Conservation (phyloP, 2,113 vertebrate species). For the Ceratotherium simum region DNA sequence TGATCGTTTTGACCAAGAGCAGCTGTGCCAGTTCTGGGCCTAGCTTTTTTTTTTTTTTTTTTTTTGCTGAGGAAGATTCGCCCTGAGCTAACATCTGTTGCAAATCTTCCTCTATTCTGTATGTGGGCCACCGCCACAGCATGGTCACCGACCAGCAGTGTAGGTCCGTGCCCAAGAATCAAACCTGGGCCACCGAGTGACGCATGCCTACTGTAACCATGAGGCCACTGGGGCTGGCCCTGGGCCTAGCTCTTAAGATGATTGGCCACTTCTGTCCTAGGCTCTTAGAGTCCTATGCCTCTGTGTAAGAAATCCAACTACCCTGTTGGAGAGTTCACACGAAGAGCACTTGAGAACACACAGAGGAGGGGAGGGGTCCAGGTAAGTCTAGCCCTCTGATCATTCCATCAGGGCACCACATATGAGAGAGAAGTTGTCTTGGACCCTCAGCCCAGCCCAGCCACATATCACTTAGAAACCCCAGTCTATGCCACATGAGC, state of each 20-base stretch:
- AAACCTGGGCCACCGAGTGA: too few relatives aligned
- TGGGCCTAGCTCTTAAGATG: neutral
- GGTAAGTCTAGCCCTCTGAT: neutral
- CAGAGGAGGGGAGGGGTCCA: neutral
- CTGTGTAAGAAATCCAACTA: neutral
- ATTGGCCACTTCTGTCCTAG: neutral
- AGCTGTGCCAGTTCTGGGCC: neutral
- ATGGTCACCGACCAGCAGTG: too few relatives aligned
- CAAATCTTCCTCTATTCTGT: too few relatives aligned
- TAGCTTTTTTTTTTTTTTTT: neutral
- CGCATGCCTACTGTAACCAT: too few relatives aligned
- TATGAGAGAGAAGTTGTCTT: neutral
- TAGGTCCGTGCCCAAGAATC: too few relatives aligned
- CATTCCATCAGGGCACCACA: neutral
- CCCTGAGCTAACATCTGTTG: too few relatives aligned
- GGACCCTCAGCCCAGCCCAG: neutral
- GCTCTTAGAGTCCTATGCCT: neutral
- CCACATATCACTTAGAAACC: neutral
- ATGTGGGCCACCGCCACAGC: too few relatives aligned
- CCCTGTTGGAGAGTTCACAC: neutral
- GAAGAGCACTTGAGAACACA: neutral
- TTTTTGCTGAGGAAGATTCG: too few relatives aligned
- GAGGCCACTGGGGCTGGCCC: too few relatives aligned
- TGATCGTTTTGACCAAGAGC: neutral
- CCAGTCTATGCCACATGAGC: fast-evolving